A percentile compares a stretch with the other conserved stretches of the same genome.
These are phyloP conservation scores for Drosophila varians DNA, from an alignment of 1,140 invertebrate species.

Conservation along the genomic window DNA sequence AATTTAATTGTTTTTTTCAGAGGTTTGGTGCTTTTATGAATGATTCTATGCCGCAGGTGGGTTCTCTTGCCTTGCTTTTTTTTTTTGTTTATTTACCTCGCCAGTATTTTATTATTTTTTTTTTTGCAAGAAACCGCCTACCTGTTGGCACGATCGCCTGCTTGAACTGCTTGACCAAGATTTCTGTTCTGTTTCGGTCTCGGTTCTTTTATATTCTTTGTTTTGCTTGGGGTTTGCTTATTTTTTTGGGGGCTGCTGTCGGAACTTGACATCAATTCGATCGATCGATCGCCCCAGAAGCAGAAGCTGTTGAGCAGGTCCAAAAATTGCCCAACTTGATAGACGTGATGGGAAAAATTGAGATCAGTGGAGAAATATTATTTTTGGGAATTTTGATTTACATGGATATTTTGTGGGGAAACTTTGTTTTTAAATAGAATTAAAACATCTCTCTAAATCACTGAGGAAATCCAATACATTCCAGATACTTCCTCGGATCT, in stretches of 20 bases:
- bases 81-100: constrained; percentile 6
- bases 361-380: not conserved
- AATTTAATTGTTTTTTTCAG: constrained; percentile 5
- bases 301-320: constrained; percentile 39
- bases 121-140: constrained; percentile 25
- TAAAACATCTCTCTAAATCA: no score
- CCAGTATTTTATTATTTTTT: not conserved
- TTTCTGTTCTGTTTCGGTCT: constrained; percentile 33
- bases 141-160: constrained; percentile 46
- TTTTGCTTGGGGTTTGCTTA: constrained; percentile 31
- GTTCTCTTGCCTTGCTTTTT: constrained; percentile 9
- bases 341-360: not conserved
- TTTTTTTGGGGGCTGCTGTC: constrained; percentile 53
- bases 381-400: not conserved
- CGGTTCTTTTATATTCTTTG: constrained; percentile 31
- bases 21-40: constrained; percentile 26
- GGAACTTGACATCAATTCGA: constrained; percentile 60
- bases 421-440: no score
- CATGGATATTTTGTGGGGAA: not conserved
- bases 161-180: constrained; percentile 50
- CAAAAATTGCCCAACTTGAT: constrained; percentile 7
- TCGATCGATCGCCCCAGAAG: constrained; percentile 15
- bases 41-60: constrained; percentile 35
- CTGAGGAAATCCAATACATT: not conserved
- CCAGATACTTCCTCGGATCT: not conserved